Evolutionary conservation across 2,888 invertebrate species (phyloP).

Genomic region (Panzeria rudis): DNA sequence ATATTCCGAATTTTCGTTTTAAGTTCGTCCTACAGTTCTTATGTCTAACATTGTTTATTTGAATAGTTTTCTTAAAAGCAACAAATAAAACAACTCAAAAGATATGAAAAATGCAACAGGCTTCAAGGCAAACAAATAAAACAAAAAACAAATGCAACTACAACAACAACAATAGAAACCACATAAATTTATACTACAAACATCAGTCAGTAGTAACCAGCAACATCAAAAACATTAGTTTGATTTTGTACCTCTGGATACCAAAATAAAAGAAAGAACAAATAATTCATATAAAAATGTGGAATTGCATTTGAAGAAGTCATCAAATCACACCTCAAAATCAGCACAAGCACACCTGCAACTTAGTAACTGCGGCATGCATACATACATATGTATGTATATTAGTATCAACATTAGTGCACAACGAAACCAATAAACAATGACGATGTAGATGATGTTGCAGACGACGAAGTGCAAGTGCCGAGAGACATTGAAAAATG

Average conservation of each 20-base stretch:
- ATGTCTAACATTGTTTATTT: neutral
- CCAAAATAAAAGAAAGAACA: neutral
- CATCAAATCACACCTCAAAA: constrained; percentile 72
- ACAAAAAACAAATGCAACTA: constrained; percentile 33
- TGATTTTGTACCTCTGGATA: constrained; percentile 7
- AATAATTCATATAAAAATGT: constrained; percentile 54
- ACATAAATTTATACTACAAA: constrained; percentile 13
- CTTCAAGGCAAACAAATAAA: constrained; percentile 56
- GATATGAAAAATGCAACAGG: constrained; percentile 63
- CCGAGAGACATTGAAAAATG: constrained; percentile 71
- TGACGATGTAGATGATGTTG: neutral
- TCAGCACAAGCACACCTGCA: constrained; percentile 28
- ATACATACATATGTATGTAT: neutral
- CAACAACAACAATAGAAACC: constrained; percentile 19
- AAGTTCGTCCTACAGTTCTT: neutral
- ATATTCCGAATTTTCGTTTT: neutral
- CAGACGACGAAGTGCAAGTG: constrained; percentile 58
- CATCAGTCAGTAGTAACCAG: constrained; percentile 37
- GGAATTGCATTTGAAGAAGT: constrained; percentile 66
- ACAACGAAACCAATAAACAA: constrained; percentile 25
- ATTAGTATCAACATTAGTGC: neutral
- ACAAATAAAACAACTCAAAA: neutral
- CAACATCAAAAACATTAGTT: constrained; percentile 53
- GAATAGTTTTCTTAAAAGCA: constrained; percentile 2
- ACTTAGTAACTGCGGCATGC: neutral